Evolutionary conservation across 2,888 invertebrate genomes (phyloP).

Genomic region (Laothoe populi): DNA sequence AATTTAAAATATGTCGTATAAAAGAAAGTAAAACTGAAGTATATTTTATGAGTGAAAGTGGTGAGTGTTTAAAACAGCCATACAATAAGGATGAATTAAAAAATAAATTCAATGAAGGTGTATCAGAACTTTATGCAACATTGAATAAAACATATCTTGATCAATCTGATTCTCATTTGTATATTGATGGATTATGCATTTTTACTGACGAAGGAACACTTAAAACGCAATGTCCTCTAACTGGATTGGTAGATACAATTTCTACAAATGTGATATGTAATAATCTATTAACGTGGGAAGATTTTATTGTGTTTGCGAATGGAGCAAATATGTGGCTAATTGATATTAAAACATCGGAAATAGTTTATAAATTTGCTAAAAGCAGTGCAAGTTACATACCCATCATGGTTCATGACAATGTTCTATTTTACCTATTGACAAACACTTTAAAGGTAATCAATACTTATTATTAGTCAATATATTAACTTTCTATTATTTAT

Average conservation of each 20-base stretch:
- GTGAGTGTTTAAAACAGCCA: constrained; percentile 57
- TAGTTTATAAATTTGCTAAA: constrained; percentile 57
- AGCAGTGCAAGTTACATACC: constrained; percentile 54
- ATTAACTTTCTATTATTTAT: too few relatives aligned
- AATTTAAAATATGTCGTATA: constrained; percentile 58
- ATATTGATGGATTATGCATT: constrained; percentile 51
- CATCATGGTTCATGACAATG: constrained; percentile 53
- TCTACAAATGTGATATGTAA: constrained; percentile 43
- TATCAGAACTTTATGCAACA: constrained; percentile 45
- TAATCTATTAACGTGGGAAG: constrained; percentile 58
- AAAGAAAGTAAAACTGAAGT: constrained; percentile 45
- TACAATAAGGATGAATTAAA: constrained; percentile 49
- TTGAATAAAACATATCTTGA: constrained; percentile 49
- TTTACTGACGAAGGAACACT: constrained; percentile 49
- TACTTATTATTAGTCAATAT: background rate
- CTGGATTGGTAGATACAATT: constrained; percentile 56
- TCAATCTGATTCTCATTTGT: background rate
- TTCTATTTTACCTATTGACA: constrained; percentile 65
- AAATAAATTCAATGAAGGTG: constrained; percentile 47
- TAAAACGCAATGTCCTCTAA: constrained; percentile 57
- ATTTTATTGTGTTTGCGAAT: constrained; percentile 53
- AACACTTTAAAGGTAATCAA: constrained; percentile 58
- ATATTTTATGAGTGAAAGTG: constrained; percentile 65
- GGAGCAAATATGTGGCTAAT: constrained; percentile 63
- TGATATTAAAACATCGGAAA: constrained; percentile 53